A percentile compares a stretch with the other conserved stretches of the same genome.
These are phyloP conservation scores for Triops longicaudatus DNA, from an alignment of 1,140 invertebrate genomes.

Conservation along the genomic window DNA sequence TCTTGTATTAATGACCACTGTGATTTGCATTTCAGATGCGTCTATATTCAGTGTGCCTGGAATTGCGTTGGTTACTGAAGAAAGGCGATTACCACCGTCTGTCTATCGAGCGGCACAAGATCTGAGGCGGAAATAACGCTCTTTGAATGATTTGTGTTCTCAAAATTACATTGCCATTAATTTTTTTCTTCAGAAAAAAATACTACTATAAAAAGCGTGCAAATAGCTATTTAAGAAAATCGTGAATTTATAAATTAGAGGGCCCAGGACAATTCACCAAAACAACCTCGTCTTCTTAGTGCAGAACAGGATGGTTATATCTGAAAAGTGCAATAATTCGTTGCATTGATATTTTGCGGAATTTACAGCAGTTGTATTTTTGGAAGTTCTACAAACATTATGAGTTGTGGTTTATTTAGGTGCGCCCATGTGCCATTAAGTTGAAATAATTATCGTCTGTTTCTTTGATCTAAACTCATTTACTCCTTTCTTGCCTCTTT, in stretches of 20 bases:
- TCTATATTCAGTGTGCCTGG: slow-evolving; percentile 89
- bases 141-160: background rate
- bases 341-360: slow-evolving; percentile 15
- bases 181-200: background rate
- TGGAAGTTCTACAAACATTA: background rate
- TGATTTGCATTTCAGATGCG: slow-evolving; percentile 59
- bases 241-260: background rate
- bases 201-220: background rate
- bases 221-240: slow-evolving; percentile 9
- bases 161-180: background rate
- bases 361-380: background rate
- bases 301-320: background rate
- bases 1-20: slow-evolving; percentile 24
- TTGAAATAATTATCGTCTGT: background rate
- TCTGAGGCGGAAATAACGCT: slow-evolving; percentile 7
- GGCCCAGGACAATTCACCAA: background rate
- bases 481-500: background rate
- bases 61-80: slow-evolving; percentile 62
- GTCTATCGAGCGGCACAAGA: slow-evolving; percentile 29
- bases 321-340: background rate
- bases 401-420: background rate
- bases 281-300: slow-evolving; percentile 2
- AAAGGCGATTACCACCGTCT: slow-evolving; percentile 32
- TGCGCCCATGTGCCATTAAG: slow-evolving; percentile 13
- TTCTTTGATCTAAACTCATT: background rate